Conservation (phyloP, 2,113 vertebrate species). For the Chinchilla lanigera region DNA sequence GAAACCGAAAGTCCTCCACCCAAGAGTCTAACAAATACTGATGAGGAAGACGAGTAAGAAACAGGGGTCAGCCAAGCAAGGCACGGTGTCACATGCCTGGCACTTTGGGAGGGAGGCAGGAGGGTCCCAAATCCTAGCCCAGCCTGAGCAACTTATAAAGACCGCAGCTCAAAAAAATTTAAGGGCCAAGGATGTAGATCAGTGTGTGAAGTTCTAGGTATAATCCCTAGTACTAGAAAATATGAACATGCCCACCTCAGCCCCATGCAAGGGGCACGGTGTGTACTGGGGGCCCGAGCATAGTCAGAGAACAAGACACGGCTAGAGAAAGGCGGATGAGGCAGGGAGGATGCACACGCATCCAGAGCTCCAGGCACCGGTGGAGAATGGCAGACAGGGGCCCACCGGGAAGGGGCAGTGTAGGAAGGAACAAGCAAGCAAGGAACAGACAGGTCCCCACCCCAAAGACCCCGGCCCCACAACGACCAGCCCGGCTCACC, state of each 20-base stretch:
- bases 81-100: rapidly evolving
- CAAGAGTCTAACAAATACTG: neutral
- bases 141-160: neutral
- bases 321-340: too few relatives aligned
- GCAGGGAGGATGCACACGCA: rapidly evolving
- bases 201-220: neutral
- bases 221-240: neutral
- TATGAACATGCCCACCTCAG: neutral
- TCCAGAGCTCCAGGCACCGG: neutral
- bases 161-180: neutral
- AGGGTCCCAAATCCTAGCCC: neutral
- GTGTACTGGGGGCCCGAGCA: neutral
- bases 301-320: neutral
- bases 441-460: neutral
- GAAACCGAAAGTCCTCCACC: neutral
- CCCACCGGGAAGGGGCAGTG: rapidly evolving
- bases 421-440: neutral
- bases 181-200: too few relatives aligned
- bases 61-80: neutral
- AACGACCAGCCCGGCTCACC: constrained; percentile 79
- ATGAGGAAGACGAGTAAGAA: neutral
- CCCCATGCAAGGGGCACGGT: rapidly evolving
- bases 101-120: neutral
- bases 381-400: neutral
- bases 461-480: rapidly evolving